A percentile compares a stretch with the other conserved stretches of the same genome.
These are phyloP conservation scores for Akabosia matsudoensis DNA, from an alignment of 1,140 invertebrate genomes.

Conservation along the genomic window DNA sequence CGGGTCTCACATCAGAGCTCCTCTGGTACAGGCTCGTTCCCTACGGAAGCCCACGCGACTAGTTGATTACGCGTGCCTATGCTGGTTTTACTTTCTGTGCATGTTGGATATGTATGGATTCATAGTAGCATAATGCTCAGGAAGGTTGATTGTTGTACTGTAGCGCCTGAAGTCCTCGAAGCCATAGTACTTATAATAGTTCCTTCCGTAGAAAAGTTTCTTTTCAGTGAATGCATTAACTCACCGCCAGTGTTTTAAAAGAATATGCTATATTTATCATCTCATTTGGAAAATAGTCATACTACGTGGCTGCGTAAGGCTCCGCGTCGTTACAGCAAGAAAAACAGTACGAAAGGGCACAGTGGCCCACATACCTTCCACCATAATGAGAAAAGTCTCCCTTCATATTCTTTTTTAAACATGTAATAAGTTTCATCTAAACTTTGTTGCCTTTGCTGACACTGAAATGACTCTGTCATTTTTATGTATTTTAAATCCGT, in stretches of 20 bases:
- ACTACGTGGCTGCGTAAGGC: too few relatives aligned
- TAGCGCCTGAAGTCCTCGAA: neutral
- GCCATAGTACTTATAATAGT: too few relatives aligned
- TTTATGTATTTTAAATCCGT: neutral
- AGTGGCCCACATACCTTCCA: too few relatives aligned
- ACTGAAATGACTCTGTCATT: neutral
- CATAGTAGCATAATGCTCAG: neutral
- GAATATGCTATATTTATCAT: too few relatives aligned
- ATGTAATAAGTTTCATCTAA: neutral
- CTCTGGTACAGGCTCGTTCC: neutral
- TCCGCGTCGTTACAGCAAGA: too few relatives aligned
- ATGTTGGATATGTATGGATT: neutral
- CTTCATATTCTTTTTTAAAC: neutral
- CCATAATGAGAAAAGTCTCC: too few relatives aligned
- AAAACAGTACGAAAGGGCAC: too few relatives aligned
- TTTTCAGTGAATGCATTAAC: too few relatives aligned
- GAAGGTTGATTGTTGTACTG: neutral
- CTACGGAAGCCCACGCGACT: slow-evolving; percentile 13
- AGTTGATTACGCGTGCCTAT: slow-evolving; percentile 3
- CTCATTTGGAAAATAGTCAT: too few relatives aligned
- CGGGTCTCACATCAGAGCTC: neutral
- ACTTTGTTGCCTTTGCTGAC: slow-evolving; percentile 1
- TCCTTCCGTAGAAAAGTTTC: too few relatives aligned
- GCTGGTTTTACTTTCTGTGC: neutral
- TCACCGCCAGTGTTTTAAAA: too few relatives aligned